These are phyloP conservation scores for Heterodera schachtii DNA, from an alignment of 1,140 invertebrate genomes.

Conservation along the genomic window DNA sequence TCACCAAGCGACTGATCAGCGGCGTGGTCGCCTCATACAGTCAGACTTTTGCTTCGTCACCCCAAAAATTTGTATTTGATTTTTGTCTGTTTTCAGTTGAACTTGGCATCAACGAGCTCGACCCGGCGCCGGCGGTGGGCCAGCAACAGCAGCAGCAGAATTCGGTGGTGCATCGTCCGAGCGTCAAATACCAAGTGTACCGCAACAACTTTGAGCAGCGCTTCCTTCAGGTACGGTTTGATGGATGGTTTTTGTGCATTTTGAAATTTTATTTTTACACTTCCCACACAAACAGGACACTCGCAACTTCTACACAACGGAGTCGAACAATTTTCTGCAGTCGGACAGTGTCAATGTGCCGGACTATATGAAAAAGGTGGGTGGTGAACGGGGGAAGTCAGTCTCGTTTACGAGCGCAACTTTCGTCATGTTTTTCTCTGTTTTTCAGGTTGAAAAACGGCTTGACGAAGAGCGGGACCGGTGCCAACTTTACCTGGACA, in stretches of 20 bases:
- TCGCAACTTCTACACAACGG: slow-evolving; percentile 90
- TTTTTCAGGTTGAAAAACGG: slow-evolving; percentile 88
- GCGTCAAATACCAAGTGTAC: slow-evolving; percentile 74
- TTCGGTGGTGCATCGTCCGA: slow-evolving; percentile 9
- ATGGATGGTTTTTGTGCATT: not conserved
- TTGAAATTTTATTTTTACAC: too few relatives aligned
- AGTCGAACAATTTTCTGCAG: slow-evolving; percentile 69
- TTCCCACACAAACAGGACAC: slow-evolving; percentile 75
- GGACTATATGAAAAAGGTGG: slow-evolving; percentile 95
- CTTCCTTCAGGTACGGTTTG: slow-evolving; percentile 76
- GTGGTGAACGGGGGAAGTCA: slow-evolving; percentile 15
- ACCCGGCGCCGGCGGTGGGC: slow-evolving; percentile 72
- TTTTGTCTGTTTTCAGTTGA: slow-evolving; percentile 65
- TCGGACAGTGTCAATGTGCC: slow-evolving; percentile 82
- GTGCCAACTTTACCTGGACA: slow-evolving; percentile 90
- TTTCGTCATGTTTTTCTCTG: too few relatives aligned
- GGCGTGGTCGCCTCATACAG: slow-evolving; percentile 80
- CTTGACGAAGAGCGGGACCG: slow-evolving; percentile 86
- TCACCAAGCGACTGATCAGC: slow-evolving; percentile 90
- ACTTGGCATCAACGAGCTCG: slow-evolving; percentile 80
- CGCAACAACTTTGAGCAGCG: slow-evolving; percentile 92
- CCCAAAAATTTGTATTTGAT: too few relatives aligned
- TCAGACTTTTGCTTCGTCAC: not conserved
- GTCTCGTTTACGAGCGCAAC: too few relatives aligned
- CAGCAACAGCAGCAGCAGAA: not conserved